Evolutionary conservation across 1,140 invertebrate species (phyloP), one percentile per base, ranked within the genome.

Genomic region (Zaprionus vittiger): DNA sequence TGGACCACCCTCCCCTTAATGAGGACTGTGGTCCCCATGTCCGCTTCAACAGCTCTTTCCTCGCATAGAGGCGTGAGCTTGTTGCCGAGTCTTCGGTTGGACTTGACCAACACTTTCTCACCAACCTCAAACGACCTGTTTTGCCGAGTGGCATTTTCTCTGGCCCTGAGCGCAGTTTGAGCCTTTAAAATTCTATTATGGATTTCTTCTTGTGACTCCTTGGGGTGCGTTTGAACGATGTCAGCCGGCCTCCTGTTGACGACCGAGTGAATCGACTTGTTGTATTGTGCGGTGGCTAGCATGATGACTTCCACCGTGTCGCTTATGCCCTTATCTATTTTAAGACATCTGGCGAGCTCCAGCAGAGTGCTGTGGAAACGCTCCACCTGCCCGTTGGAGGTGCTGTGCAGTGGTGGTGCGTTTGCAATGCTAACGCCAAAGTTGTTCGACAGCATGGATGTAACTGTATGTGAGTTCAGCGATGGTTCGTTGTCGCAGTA

Each of bases 401-500:
- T 2, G 5, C 60, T 62, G 9, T 56, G 52, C 11, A 56, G n/a
- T 5, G 37, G 52, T 56, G 34, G 52, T 44, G 64, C 52, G 5
- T 66, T 66, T n/a, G 31, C 15, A 65, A 44, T 28, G 34, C n/a
- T 64, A 14, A 64, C 47, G 2, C 28, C 47, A 37, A 26, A 54
- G 12, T 54, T 37, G 28, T 64, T 66, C 4, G 31, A 24, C 14
- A 65, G n/a, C 15, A 65, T 37, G 1, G 52, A 0, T 15, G 34
- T 31, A 14, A 59, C 17, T 24, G 41, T 60, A 4, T 69, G 17
- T 24, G 66, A 69, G 26, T 60, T 52, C 24, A 60, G 11, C 12
- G 22, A 55, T 12, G 52, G 52, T 2, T 55, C 52, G 55, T 56
- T 66, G 37, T 56, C 37, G 17, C 64, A 66, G 11, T 66, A 66